Percentiles rank a stretch among this genome's conserved stretches.
These are phyloP conservation scores for Camponotus vicinus DNA, from an alignment of 1,140 invertebrate genomes.

Conservation along the genomic window DNA sequence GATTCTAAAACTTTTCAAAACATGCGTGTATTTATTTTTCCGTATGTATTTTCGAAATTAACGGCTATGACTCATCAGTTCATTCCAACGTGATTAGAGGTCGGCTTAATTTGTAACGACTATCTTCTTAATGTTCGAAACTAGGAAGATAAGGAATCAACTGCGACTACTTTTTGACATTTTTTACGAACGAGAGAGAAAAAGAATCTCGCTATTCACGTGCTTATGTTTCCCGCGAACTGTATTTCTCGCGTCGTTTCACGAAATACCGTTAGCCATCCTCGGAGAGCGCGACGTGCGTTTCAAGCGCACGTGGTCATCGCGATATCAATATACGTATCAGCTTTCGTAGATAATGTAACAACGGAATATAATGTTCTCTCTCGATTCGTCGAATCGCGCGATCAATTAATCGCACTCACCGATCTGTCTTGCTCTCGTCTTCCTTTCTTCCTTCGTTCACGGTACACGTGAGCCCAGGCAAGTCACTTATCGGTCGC, in stretches of 20 bases:
- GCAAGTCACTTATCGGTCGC: conserved; percentile 36
- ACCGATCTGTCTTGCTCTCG: conserved; percentile 13
- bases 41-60: neutral
- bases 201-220: neutral
- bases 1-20: too few relatives aligned
- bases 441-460: neutral
- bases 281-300: conserved; percentile 12
- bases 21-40: neutral
- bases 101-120: neutral
- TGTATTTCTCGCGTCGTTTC: conserved; percentile 2
- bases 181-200: neutral
- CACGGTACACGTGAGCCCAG: conserved; percentile 17
- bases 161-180: neutral
- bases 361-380: neutral
- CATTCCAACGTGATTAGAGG: neutral
- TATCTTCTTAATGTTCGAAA: neutral
- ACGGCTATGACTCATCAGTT: neutral
- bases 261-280: conserved; percentile 38
- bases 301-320: conserved; percentile 43
- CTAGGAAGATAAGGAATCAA: neutral
- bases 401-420: neutral
- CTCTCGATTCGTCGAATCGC: neutral
- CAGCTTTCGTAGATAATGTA: neutral
- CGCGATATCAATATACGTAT: neutral
- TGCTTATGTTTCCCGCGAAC: neutral